Conservation (phyloP, 2,797 vertebrate species). For the Notolepis coatsorum region DNA sequence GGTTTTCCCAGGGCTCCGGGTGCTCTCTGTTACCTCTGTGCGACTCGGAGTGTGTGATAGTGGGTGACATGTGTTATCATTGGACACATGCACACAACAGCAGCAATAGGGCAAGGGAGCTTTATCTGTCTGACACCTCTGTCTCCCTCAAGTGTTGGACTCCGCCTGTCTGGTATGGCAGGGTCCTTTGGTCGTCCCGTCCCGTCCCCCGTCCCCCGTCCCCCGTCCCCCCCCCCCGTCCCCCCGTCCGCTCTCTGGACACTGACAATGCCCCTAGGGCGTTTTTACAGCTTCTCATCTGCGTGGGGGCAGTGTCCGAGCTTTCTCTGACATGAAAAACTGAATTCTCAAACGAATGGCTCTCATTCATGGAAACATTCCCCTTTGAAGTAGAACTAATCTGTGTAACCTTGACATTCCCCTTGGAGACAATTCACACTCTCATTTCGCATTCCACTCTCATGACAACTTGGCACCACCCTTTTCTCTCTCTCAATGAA, state of each 20-base stretch:
- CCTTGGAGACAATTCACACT: slow-evolving; percentile 68
- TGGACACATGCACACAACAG: slow-evolving; percentile 74
- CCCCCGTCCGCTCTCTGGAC: slow-evolving; percentile 34
- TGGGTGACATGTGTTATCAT: slow-evolving; percentile 80
- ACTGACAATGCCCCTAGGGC: slow-evolving; percentile 34
- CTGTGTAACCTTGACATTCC: slow-evolving; percentile 77
- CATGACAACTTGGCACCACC: slow-evolving; percentile 69
- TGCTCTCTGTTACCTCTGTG: slow-evolving; percentile 78
- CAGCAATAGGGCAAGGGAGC: slow-evolving; percentile 58
- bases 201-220: no score
- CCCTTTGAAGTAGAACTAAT: slow-evolving; percentile 76
- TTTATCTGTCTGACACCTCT: slow-evolving; percentile 72
- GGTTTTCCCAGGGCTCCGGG: slow-evolving; percentile 81
- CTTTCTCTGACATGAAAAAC: slow-evolving; percentile 57
- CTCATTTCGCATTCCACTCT: slow-evolving; percentile 69
- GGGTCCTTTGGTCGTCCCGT: slow-evolving; percentile 56
- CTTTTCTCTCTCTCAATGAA: slow-evolving; percentile 72
- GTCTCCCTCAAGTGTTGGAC: slow-evolving; percentile 69
- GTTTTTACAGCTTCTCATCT: slow-evolving; percentile 45
- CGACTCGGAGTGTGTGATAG: slow-evolving; percentile 73
- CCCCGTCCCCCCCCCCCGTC: no score
- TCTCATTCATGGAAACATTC: slow-evolving; percentile 58
- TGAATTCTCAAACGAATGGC: slow-evolving; percentile 60
- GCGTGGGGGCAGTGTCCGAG: slow-evolving; percentile 43
- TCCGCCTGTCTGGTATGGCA: slow-evolving; percentile 54